phyloP scores from a whole-genome alignment of 2,797 vertebrate genomes.

The Periparus ater region DNA sequence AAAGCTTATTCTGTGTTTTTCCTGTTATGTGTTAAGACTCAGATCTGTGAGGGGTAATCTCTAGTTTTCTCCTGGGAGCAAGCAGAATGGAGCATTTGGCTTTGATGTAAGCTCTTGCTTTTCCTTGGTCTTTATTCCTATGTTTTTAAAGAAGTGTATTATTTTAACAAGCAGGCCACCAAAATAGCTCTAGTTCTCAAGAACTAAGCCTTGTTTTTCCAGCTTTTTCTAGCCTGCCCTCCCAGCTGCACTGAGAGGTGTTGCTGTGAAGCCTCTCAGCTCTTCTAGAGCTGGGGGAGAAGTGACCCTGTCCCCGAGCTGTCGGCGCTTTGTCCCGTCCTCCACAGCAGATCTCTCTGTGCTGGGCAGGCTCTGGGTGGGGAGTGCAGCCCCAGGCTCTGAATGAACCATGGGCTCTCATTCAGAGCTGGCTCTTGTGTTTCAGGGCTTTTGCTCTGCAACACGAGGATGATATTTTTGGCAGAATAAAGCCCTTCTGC shows the following conservation, averaged over 20 bases:
- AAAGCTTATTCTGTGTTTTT: neutral
- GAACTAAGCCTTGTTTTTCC: neutral
- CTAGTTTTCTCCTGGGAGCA: neutral
- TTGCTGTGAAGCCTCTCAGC: neutral
- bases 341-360: neutral
- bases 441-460: neutral
- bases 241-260: accelerated
- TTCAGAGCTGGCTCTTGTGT: neutral
- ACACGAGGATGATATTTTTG: neutral
- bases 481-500: neutral
- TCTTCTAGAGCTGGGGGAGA: neutral
- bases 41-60: neutral
- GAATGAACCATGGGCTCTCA: neutral
- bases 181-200: neutral
- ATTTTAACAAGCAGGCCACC: neutral
- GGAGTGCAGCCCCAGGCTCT: neutral
- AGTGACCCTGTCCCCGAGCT: neutral
- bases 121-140: neutral
- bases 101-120: neutral
- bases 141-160: neutral
- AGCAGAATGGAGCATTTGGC: neutral
- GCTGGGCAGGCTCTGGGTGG: neutral
- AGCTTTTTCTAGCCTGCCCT: neutral
- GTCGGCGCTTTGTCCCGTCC: accelerated
- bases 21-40: neutral